Conservation (phyloP, 2,113 vertebrate species). For the Odocoileus virginianus region DNA sequence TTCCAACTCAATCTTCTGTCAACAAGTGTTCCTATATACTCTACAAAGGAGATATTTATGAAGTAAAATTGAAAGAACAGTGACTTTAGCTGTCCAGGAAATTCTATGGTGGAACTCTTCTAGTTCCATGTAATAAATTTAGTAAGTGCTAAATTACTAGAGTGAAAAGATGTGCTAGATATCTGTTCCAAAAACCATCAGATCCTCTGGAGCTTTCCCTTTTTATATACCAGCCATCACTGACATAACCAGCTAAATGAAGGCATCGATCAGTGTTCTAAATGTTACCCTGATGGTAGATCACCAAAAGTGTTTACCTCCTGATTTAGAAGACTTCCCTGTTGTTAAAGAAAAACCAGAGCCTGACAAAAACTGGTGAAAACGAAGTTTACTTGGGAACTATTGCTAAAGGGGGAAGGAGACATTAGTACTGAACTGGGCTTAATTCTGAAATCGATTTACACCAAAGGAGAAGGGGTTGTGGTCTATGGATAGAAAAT, state of each 20-base stretch:
- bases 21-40: background rate
- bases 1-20: background rate
- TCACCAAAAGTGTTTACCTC: background rate
- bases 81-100: background rate
- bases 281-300: background rate
- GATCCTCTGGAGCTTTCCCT: background rate
- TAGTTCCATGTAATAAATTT: background rate
- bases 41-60: background rate
- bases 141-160: background rate
- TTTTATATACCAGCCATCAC: background rate
- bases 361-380: background rate
- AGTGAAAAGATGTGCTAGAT: background rate
- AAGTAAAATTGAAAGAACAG: background rate
- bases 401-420: background rate
- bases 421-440: background rate
- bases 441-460: background rate
- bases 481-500: background rate
- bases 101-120: background rate
- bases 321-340: background rate
- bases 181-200: background rate
- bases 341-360: background rate
- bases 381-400: background rate
- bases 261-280: background rate
- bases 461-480: background rate
- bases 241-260: no score